Evolutionary conservation across 2,113 vertebrate genomes (phyloP), one percentile per base, ranked within the genome.

Genomic region (Thalassoma bifasciatum): DNA sequence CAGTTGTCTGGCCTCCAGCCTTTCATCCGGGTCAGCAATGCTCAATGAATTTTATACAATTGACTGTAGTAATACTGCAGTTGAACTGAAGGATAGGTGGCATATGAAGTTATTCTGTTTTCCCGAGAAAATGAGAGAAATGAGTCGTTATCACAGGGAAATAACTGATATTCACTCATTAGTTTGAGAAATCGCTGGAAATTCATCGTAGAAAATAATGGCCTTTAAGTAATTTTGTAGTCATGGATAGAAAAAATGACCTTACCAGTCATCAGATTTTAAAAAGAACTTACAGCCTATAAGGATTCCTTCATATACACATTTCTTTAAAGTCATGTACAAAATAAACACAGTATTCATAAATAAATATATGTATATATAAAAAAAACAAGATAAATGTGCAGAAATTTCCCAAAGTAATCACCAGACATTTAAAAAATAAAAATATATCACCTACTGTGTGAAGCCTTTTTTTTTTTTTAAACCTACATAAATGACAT

Each of bases 201-300:
- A n/a, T n/a, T n/a, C n/a, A n/a, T n/a, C n/a, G n/a, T n/a, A n/a
- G n/a, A n/a, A n/a, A n/a, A n/a, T n/a, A n/a, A n/a, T n/a, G n/a
- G n/a, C n/a, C n/a, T 56, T 44, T 23, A 77, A 21, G 66, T 57
- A 47, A 66, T 24, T 26, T 61, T 64, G 53, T 69, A 37, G 10
- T 66, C 16, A 42, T 64, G 2, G 46, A 37, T 78, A 65, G 54
- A 60, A 82, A 67, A 59, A 61, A 13, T 65, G 30, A 75, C 70
- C 65, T 69, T 49, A 58, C 44, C 65, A 77, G 82, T 75, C 74
- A 78, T 73, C 10, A 58, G 53, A 50, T 61, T 38, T 73, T n/a
- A 53, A 36, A 58, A 47, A 52, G 22, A 65, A 63, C 12, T 5
- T 44, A 4, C 2, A 44, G 16, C 63, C 17, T 54, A 42, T 44